Evolutionary conservation across 2,797 vertebrate species (phyloP).

Genomic region (Sphenodon punctatus): DNA sequence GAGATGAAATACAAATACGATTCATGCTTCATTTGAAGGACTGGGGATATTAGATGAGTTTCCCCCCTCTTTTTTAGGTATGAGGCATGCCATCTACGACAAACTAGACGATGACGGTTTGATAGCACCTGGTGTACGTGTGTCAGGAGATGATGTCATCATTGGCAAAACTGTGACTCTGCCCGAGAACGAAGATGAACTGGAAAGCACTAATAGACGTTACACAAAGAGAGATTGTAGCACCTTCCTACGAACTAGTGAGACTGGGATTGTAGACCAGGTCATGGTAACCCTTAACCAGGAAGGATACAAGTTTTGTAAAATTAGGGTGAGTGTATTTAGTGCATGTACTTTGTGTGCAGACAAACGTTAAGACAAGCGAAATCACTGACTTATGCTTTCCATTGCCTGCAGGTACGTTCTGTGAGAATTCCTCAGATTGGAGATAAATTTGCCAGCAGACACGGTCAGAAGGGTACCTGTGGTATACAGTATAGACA

Average conservation of each 20-base stretch:
- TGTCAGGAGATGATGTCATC: slow-evolving; percentile 97
- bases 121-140: slow-evolving; percentile 94
- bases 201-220: slow-evolving; percentile 92
- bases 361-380: background rate
- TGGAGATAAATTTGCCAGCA: slow-evolving; percentile 98
- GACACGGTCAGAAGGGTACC: slow-evolving; percentile 97
- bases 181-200: slow-evolving; percentile 94
- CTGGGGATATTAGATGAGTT: background rate
- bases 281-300: slow-evolving; percentile 99
- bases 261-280: slow-evolving; percentile 98
- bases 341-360: background rate
- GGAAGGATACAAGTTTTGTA: slow-evolving; percentile 99
- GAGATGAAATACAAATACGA: background rate
- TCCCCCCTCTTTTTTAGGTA: slow-evolving; percentile 76
- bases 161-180: slow-evolving; percentile 97
- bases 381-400: background rate
- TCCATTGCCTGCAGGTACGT: slow-evolving; percentile 83
- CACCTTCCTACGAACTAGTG: slow-evolving; percentile 95
- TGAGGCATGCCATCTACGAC: slow-evolving; percentile 98
- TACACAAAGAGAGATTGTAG: slow-evolving; percentile 97
- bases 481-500: slow-evolving; percentile 99
- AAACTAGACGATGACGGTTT: slow-evolving; percentile 97
- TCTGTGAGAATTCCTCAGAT: slow-evolving; percentile 98
- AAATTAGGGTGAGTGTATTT: slow-evolving; percentile 87
- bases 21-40: background rate